phyloP scores from a whole-genome alignment of 2,113 vertebrate genomes.

The Sakesphorus luctuosus region DNA sequence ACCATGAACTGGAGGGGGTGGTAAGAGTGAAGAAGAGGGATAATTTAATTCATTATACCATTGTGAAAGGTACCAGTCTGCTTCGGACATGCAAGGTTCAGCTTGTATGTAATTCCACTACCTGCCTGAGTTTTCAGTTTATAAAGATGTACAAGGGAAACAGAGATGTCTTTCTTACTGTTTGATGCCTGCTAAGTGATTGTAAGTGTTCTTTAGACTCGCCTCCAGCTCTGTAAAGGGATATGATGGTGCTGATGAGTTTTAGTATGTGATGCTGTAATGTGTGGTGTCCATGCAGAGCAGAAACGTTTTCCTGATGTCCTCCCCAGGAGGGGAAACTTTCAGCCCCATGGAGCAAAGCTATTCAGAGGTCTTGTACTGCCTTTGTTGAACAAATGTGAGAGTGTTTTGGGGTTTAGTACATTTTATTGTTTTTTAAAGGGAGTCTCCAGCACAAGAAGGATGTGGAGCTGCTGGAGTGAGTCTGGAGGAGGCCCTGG shows the following conservation, averaged over 20 bases:
- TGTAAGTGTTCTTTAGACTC: background rate
- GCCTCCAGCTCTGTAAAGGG: background rate
- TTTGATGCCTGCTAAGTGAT: background rate
- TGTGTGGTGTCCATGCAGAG: background rate
- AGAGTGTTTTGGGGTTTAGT: accelerated
- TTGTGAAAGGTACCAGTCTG: background rate
- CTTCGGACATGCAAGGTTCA: background rate
- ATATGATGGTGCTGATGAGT: background rate
- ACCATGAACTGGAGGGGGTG: background rate
- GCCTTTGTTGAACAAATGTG: background rate
- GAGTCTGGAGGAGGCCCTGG: background rate
- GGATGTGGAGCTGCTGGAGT: background rate
- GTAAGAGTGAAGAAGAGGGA: background rate
- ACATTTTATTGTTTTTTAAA: background rate
- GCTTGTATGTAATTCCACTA: background rate
- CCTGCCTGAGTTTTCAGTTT: background rate
- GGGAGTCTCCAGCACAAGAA: background rate
- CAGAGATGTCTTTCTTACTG: background rate
- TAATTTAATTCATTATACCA: background rate
- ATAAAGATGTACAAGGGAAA: background rate
- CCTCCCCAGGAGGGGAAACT: background rate
- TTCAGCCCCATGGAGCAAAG: background rate
- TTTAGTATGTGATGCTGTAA: accelerated
- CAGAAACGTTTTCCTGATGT: background rate
- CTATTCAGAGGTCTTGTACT: background rate